Base-by-base conservation (phyloP, 2,888 invertebrate species). In the Troides aeacus region DNA sequence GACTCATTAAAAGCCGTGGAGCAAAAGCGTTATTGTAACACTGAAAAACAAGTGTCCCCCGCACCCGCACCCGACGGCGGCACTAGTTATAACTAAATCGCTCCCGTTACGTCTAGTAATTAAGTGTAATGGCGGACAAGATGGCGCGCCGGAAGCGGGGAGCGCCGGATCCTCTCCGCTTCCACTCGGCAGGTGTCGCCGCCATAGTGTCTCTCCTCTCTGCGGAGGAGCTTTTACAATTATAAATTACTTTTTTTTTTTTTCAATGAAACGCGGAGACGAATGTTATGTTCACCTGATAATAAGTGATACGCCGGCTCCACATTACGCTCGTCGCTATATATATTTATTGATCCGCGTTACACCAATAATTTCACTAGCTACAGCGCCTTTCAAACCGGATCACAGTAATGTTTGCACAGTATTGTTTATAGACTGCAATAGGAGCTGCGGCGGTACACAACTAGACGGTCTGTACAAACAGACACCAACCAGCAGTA, bases 101-200 rank as follows among this genome's bases (percentile, higher is more conserved):
- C 72, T 75, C 77, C 30, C 70, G 75, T 77, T 71, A 78, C 78
- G 74, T 79, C 75, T 75, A 75, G 86, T 86, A 89, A 90, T 91
- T 90, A 90, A 85, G 80, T 79, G 79, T 88, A 89, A 90, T 88
- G 84, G 84, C 76, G 68, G 75, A 80, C 87, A 89, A 90, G 88
- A 90, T 89, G 89, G 88, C 87, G 77, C 77, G 58, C 81, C 85
- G 87, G 89, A 86, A 80, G 78, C 67, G 46, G 68, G 71, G 71
- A 61, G 64, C 68, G 70, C 71, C 69, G 64, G 68, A 73, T 69
- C 58, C 71, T 64, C 66, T 70, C 66, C 62, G 62, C 68, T 68
- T 68, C 75, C 71, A 72, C 70, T 71, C 72, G 73, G 72, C 76
- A 78, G 78, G 77, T 78, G 77, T 74, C 73, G 74, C 72, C 73